A percentile compares a stretch with the other conserved stretches of the same genome.
Conservation (phyloP, 2,888 invertebrate species). For the Lottia gigantea region DNA sequence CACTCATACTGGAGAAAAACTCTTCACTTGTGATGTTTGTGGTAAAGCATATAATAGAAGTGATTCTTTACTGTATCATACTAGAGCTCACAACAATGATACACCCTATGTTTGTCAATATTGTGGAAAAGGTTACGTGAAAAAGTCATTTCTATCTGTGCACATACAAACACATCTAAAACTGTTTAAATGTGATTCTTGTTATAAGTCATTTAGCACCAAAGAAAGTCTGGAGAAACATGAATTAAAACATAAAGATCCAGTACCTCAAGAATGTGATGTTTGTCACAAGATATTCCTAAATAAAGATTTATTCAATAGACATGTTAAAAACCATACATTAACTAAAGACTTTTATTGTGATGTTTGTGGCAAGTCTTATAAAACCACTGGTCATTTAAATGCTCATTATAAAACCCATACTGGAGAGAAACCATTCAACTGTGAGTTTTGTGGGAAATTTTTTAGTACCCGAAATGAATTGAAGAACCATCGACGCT, state of each 20-base stretch:
- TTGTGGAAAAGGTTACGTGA: no score
- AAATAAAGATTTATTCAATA: not conserved
- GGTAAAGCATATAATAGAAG: no score
- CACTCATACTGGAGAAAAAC: not conserved
- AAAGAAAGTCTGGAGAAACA: not conserved
- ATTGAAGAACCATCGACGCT: not conserved
- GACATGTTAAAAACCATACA: not conserved
- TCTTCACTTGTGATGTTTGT: not conserved
- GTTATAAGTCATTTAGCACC: not conserved
- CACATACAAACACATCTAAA: not conserved
- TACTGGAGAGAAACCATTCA: conserved; percentile 4
- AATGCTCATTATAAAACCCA: not conserved
- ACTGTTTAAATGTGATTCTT: not conserved
- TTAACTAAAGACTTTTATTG: not conserved
- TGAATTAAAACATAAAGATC: not conserved
- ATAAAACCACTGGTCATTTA: not conserved
- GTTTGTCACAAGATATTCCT: not conserved
- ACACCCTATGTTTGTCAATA: no score
- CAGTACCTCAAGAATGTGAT: not conserved
- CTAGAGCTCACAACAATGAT: no score
- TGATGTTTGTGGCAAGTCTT: conserved; percentile 2
- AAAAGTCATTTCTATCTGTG: no score
- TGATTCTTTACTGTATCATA: no score
- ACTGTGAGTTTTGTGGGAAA: not conserved
- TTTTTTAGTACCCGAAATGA: not conserved